Base-by-base conservation (phyloP, 2,888 invertebrate species). In the Sphecodes monilicornis region DNA sequence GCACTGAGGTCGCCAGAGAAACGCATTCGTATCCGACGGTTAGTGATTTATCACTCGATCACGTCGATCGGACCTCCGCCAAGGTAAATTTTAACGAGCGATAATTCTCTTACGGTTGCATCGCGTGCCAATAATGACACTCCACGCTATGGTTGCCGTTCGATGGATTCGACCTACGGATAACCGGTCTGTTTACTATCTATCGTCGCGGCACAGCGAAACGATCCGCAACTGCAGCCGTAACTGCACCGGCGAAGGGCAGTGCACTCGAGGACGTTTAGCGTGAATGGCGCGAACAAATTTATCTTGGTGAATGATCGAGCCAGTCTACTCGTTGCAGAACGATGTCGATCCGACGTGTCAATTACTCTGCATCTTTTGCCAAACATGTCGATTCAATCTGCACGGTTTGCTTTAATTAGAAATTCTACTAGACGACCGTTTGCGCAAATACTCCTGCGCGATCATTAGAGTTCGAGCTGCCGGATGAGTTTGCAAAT, bases 111-210 rank as follows among this genome's bases (percentile, higher is more conserved):
- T 69, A 74, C 11, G 18, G 39, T 29, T 18, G 26, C 57, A 77
- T 82, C 76, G 68, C 46, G 75, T 26, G 13, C 36, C 43, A 64
- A 46, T 82, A 81, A 86, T 66, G 43, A 74, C 16, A 43, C 68
- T 10, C 54, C 54, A n/a, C 54, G 11, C 54, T 11, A 11, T 11
- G 32, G n/a, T 36, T 22, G n/a, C 36, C n/a, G 43, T 13, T n/a
- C 57, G 50, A 71, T 43, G 32, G 22, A 57, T 84, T 74, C 57
- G 46, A 43, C n/a, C 36, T 39, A 10, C 69, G 26, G 36, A 69
- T 68, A 78, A 75, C 57, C 60, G 43, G 43, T n/a, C 41, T 77
- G 60, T 84, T 71, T 66, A 50, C 76, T 32, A 29, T 46, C 71
- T 16, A 69, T 69, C 50, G 66, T 43, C 6, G 29, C n/a, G 32